These are phyloP conservation scores for Stenurella melanura DNA, from an alignment of 2,888 invertebrate genomes.

Conservation along the genomic window DNA sequence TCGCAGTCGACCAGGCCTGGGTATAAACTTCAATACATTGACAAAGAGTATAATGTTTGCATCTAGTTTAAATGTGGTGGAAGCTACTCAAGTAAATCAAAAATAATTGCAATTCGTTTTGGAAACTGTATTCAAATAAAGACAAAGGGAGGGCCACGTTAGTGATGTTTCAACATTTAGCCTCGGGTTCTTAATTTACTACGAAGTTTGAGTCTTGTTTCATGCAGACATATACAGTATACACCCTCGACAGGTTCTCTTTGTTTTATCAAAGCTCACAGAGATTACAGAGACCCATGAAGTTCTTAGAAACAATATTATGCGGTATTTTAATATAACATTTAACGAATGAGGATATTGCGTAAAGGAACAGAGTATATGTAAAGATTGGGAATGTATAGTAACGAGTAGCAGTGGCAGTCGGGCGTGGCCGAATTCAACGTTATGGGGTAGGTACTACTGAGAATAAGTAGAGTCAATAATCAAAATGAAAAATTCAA, in stretches of 20 bases:
- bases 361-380: too few species aligned
- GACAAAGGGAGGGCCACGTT: background rate
- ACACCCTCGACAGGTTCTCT: constrained; percentile 1
- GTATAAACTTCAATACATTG: too few species aligned
- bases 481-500: too few species aligned
- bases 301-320: background rate
- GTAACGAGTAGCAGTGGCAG: too few species aligned
- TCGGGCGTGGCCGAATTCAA: too few species aligned
- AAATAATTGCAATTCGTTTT: background rate
- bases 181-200: constrained; percentile 13
- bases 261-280: background rate
- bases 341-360: too few species aligned
- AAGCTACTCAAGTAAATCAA: background rate
- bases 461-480: too few species aligned
- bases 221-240: background rate
- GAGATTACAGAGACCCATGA: background rate
- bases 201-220: constrained; percentile 20
- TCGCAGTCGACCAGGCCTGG: too few species aligned
- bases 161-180: background rate
- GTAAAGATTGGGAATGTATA: too few species aligned
- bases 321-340: too few species aligned
- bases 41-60: too few species aligned
- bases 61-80: background rate
- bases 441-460: too few species aligned
- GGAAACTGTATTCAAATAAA: background rate